Percentiles rank a stretch among this genome's conserved stretches.
phyloP scores from a whole-genome alignment of 2,888 invertebrate genomes.

The Orgyia antiqua region DNA sequence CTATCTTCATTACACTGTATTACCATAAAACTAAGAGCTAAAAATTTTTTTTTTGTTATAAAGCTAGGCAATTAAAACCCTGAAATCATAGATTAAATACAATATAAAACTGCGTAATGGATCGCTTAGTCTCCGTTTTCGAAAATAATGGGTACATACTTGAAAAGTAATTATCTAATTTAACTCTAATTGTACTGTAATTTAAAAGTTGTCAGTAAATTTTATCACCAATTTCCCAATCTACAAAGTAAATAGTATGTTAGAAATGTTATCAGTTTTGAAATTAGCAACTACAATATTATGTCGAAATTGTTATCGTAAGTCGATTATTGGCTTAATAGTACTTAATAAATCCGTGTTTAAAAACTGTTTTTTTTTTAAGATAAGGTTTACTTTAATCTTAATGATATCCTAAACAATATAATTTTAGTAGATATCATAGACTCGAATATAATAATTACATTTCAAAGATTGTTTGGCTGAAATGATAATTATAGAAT shows the following conservation, averaged over 20 bases:
- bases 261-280: slow-evolving; percentile 14
- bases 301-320: slow-evolving; percentile 19
- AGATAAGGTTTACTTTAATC: slow-evolving; percentile 22
- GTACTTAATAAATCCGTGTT: slow-evolving; percentile 23
- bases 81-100: too few relatives aligned
- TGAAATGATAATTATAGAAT: slow-evolving; percentile 34
- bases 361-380: slow-evolving; percentile 16
- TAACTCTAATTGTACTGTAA: too few relatives aligned
- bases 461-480: slow-evolving; percentile 23
- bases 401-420: slow-evolving; percentile 17
- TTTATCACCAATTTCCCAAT: too few relatives aligned
- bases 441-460: slow-evolving; percentile 32
- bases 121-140: too few relatives aligned
- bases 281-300: slow-evolving; percentile 9
- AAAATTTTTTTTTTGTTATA: too few relatives aligned
- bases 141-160: too few relatives aligned
- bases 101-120: too few relatives aligned
- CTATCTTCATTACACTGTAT: slow-evolving; percentile 37
- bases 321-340: slow-evolving; percentile 24
- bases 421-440: slow-evolving; percentile 23
- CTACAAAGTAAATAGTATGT: neutral
- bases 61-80: too few relatives aligned
- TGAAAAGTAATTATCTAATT: too few relatives aligned
- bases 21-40: too few relatives aligned
- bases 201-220: too few relatives aligned